Evolutionary conservation across 2,797 vertebrate genomes (phyloP), one percentile per base, ranked within the genome.

Genomic region (Enteromius trimaculatus): DNA sequence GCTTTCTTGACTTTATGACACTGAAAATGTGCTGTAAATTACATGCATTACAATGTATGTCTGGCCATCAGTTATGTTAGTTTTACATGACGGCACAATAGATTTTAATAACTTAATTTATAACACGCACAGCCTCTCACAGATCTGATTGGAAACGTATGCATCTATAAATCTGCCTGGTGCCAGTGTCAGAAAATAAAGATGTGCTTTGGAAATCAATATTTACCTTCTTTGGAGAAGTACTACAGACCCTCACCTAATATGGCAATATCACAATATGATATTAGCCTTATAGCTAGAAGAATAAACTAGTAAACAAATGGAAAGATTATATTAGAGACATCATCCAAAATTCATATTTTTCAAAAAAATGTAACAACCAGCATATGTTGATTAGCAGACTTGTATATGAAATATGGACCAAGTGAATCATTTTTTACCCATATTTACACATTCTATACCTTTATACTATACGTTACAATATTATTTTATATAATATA

Each of bases 41-140:
- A 65, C 60, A 51, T 44, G 23, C 19, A 74, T 26, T 51, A 74
- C n/a, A 60, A 68, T 77, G 77, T 29, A 75, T 77, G 62, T 80
- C 72, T 29, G 26, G 23, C 23, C 60, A 31, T 3, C 60, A 64
- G 60, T 64, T 64, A 29, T 64, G 14, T 1, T 31, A 64, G 23
- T 64, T 64, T 64, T 16, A 26, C 60, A 64, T 16, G 60, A 31
- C 1, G 2, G 14, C 26, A 31, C 1, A 14, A 29, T 16, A 29
- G 2, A 64, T 64, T 64, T 64, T 64, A 64, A 16, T 64, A 64
- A 64, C 14, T 29, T 62, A 26, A 62, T 62, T 29, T 29, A 64
- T 64, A 64, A 64, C 17, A 31, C 14, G 5, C 60, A 64, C 6
- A 64, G 60, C 60, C 26, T 64, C 29, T 17, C 14, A 16, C 60